These are phyloP conservation scores for Pipa parva DNA, from an alignment of 2,113 vertebrate species.

Conservation along the genomic window DNA sequence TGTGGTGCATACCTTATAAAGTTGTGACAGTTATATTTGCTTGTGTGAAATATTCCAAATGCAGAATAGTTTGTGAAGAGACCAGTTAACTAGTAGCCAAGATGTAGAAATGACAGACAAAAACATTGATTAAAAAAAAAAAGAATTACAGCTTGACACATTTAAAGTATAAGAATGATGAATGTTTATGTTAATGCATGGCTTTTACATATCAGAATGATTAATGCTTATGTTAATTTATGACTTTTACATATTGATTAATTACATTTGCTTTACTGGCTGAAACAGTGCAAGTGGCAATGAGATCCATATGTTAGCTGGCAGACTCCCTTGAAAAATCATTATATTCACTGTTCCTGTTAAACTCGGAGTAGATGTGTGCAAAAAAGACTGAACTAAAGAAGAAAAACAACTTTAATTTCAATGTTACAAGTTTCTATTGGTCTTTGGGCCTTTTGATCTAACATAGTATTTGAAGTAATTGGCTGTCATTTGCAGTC, in stretches of 20 bases:
- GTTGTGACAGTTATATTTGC: not conserved
- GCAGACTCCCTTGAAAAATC: conserved; percentile 48
- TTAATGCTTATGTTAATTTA: conserved; percentile 64
- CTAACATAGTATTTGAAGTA: no score
- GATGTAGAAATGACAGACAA: conserved; percentile 51
- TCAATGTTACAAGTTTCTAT: no score
- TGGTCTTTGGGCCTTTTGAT: no score
- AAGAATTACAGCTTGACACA: conserved; percentile 54
- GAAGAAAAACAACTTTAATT: no score
- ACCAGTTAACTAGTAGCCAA: conserved; percentile 58
- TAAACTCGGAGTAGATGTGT: no score
- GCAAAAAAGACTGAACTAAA: no score
- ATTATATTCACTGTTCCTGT: conserved; percentile 13
- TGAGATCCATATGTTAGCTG: conserved; percentile 65
- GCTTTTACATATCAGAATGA: conserved; percentile 63
- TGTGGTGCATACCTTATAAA: not conserved
- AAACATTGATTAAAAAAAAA: conserved; percentile 44
- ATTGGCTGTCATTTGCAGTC: no score
- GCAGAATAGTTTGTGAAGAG: conserved; percentile 48
- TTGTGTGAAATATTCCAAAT: conserved; percentile 45
- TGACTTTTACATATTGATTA: conserved; percentile 63
- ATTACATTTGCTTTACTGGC: conserved; percentile 61
- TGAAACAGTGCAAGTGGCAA: conserved; percentile 58
- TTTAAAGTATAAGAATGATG: conserved; percentile 59
- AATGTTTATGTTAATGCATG: conserved; percentile 64